Base-by-base conservation (phyloP, 2,797 vertebrate species). In the Ctenochaetus hawaiiensis region DNA sequence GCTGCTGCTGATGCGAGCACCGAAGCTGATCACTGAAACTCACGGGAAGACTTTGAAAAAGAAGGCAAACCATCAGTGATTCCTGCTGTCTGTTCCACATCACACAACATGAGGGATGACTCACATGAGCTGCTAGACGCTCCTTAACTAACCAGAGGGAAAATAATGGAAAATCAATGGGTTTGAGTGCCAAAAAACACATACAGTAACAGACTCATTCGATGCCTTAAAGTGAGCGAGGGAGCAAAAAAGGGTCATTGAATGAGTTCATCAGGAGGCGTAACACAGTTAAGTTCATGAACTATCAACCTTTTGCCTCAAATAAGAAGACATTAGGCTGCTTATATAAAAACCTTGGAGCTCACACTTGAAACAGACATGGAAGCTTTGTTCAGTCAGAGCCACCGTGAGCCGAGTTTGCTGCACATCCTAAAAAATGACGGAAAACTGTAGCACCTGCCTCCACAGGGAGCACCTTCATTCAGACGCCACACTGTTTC, bases 1-100 rank as follows among this genome's bases (percentile, higher is more conserved):
- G 68, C 62, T 81, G 61, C 78, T 70, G 60, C 26, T 72, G n/a
- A n/a, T n/a, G n/a, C n/a, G 51, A 56, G 67, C 67, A 41, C 44
- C 22, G 12, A 34, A 39, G 51, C 61, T 44, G 5, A 47, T 80
- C 37, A 16, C 59, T n/a, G 22, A 71, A 65, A 57, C 34, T 56
- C 18, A 22, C 57, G 39, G 51, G 48, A 39, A 53, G 45, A 16
- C 41, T 14, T n/a, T 65, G 45, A 6, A 41, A 57, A 63, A 45
- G 26, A 61, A 39, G 44, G 63, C 14, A 4, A 41, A 34, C 52
- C 48, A 41, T 66, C 8, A n/a, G 18, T 48, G 13, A 23, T 49
- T 49, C 62, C 18, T 16, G 18, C 75, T 68, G 64, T 65, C 66
- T 81, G 71, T 37, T 75, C 65, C 57, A 45, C 49, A 30, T 72